phyloP scores from a whole-genome alignment of 2,113 vertebrate species.

The Felis catus region DNA sequence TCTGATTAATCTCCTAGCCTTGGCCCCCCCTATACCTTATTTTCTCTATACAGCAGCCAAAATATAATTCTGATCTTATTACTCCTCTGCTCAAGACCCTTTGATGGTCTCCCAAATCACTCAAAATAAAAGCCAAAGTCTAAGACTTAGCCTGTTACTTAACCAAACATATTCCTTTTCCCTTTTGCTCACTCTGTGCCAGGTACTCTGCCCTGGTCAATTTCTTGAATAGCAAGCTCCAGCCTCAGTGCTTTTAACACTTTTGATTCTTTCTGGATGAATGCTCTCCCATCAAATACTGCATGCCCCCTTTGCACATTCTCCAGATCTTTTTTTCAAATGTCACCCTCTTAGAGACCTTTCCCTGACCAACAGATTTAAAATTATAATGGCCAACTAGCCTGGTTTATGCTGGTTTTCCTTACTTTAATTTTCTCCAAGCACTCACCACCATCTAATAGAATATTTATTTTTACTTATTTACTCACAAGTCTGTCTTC shows the following conservation, averaged over 20 bases:
- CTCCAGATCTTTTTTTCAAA: neutral
- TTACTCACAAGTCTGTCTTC: neutral
- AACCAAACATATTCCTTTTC: neutral
- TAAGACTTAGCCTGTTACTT: neutral
- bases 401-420: neutral
- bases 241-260: neutral
- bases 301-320: neutral
- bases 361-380: neutral
- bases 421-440: constrained; percentile 18
- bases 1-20: neutral
- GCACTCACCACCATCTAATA: neutral
- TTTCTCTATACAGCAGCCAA: neutral
- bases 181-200: neutral
- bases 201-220: neutral
- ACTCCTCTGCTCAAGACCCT: neutral
- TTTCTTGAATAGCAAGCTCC: neutral
- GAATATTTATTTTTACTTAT: neutral
- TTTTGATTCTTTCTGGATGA: neutral
- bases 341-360: neutral
- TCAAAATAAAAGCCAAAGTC: neutral
- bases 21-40: neutral
- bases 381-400: neutral
- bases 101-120: constrained; percentile 6
- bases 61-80: neutral
- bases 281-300: neutral